Base-by-base conservation (phyloP, 1,140 invertebrate species). In the Aethina tumida region DNA sequence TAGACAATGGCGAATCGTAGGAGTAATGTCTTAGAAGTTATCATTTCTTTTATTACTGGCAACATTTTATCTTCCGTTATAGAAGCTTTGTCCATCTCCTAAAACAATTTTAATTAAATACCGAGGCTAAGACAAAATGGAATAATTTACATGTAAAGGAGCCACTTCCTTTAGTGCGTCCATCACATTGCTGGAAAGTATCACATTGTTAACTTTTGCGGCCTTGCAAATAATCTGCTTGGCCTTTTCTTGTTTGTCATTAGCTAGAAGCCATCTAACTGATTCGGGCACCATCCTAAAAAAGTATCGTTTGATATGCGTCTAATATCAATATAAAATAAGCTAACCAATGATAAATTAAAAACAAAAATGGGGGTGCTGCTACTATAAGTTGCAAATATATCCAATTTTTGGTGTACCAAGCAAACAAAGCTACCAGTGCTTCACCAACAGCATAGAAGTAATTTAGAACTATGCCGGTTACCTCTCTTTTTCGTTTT, bases 391-490 rank as follows among this genome's bases (percentile, higher is more conserved):
- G 58, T 38, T 77, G 74, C 14, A 79, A 45, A n/a, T 61, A 49
- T 14, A 69, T 56, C 77, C 78, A 82, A 44, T 78, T 63, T 30
- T 63, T 58, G 2, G 73, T 52, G 5, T 73, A 51, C 63, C 67
- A 77, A 10, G 71, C 74, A n/a, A 72, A 50, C 4, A 72, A 52
- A 2, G 71, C 73, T 2, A 80, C 57, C 0, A 70, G 41, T 4
- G 76, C 71, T 47, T 81, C 71, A 7, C 77, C 78, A 21, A 75
- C 44, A 2, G 76, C 74, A 61, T 80, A 84, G 45, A 77, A 76
- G 49, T 74, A 74, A 53, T 74, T 71, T 4, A 75, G 59, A 1
- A 75, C 68, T 15, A 78, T 68, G 10, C 73, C 76, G 41, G 70
- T 74, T 53, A 77, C 67, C 47, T 76, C 75, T 8, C 79, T 63